A percentile compares a stretch with the other conserved stretches of the same genome.
Evolutionary conservation across 1,140 invertebrate genomes (phyloP).

Genomic region (Aricia agestis): DNA sequence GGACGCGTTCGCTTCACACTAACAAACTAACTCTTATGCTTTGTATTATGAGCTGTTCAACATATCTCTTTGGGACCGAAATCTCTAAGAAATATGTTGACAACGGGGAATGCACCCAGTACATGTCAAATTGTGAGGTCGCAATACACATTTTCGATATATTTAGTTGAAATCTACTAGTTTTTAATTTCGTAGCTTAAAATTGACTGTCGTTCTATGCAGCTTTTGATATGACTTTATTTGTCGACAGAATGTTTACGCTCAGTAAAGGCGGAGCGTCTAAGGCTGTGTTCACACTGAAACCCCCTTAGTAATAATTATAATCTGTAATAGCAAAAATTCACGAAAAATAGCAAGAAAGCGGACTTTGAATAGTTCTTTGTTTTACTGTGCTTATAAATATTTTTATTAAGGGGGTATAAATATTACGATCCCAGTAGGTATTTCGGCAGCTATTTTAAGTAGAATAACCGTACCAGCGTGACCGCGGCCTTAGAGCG

Average conservation of each 20-base stretch:
- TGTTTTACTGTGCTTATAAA: too few relatives aligned
- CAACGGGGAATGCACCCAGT: constrained; percentile 4
- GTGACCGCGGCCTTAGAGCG: constrained; percentile 9
- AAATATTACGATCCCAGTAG: too few relatives aligned
- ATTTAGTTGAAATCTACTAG: constrained; percentile 64
- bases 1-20: neutral
- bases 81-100: neutral
- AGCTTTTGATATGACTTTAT: constrained; percentile 13
- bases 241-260: constrained; percentile 8
- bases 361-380: too few relatives aligned
- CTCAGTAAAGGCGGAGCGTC: neutral
- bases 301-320: too few relatives aligned
- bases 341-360: too few relatives aligned
- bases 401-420: too few relatives aligned
- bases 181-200: constrained; percentile 30
- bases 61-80: neutral
- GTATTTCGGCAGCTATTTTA: neutral
- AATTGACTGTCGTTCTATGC: constrained; percentile 7
- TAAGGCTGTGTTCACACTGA: neutral
- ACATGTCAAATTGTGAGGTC: constrained; percentile 7
- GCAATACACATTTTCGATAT: constrained; percentile 24
- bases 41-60: neutral
- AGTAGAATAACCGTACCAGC: neutral
- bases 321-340: too few relatives aligned
- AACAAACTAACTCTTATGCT: constrained; percentile 8